Evolutionary conservation across 2,113 vertebrate genomes (phyloP).

Genomic region (Setophaga coronata): DNA sequence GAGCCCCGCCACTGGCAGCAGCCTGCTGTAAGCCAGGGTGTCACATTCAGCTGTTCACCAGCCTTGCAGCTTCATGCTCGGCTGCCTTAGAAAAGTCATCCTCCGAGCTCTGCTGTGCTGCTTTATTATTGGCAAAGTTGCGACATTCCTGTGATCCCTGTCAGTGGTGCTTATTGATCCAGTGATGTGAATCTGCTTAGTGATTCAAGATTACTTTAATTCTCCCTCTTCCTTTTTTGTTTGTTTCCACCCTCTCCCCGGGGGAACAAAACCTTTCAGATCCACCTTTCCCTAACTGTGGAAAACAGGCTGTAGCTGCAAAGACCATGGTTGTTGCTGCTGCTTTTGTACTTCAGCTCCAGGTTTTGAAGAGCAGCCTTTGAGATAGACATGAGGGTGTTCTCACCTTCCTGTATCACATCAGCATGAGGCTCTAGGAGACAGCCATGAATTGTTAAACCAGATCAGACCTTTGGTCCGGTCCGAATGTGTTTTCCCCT

Average conservation of each 20-base stretch:
- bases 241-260: constrained; percentile 56
- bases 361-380: constrained; percentile 24
- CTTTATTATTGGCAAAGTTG: constrained; percentile 74
- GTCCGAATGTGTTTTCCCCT: rapidly evolving
- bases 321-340: not conserved
- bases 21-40: constrained; percentile 8
- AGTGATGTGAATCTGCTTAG: constrained; percentile 71
- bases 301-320: constrained; percentile 23
- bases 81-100: constrained; percentile 65
- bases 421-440: not conserved
- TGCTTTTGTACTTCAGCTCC: constrained; percentile 21
- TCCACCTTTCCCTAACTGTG: constrained; percentile 25
- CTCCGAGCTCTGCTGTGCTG: constrained; percentile 46
- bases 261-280: constrained; percentile 62
- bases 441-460: not conserved
- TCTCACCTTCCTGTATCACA: not conserved
- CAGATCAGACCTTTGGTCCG: not conserved
- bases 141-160: constrained; percentile 73
- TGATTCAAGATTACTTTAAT: constrained; percentile 74
- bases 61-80: constrained; percentile 59
- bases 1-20: not conserved
- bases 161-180: constrained; percentile 73
- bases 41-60: constrained; percentile 62
- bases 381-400: not conserved
- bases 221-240: constrained; percentile 66